Evolutionary conservation across 2,888 invertebrate genomes (phyloP).

Genomic region (Leistus spinibarbis): DNA sequence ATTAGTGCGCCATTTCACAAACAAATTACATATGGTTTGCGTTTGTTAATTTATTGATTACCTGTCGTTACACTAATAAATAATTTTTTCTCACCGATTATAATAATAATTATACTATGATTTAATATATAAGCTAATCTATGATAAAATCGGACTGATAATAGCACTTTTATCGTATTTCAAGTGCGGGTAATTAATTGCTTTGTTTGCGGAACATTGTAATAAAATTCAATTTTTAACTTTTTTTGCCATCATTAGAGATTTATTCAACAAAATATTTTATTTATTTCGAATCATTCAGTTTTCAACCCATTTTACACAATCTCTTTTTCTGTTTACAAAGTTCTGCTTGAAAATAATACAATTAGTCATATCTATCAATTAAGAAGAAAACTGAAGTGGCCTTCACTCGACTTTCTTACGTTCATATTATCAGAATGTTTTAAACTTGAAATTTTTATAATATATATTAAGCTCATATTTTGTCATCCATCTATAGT

Average conservation of each 20-base stretch:
- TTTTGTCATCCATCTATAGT: too few species aligned
- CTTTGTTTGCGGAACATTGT: not conserved
- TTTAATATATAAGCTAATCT: conserved; percentile 9
- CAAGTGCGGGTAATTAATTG: not conserved
- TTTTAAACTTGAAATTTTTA: too few species aligned
- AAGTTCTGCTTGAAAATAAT: too few species aligned
- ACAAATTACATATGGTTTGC: conserved; percentile 15
- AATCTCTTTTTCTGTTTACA: too few species aligned
- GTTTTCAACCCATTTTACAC: too few species aligned
- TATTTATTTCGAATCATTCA: too few species aligned
- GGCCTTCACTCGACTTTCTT: too few species aligned
- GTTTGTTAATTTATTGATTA: conserved; percentile 22
- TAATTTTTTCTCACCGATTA: not conserved
- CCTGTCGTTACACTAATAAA: not conserved
- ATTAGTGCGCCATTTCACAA: not conserved
- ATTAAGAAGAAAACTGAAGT: too few species aligned
- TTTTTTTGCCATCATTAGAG: not conserved
- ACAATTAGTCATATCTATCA: too few species aligned
- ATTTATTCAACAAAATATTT: too few species aligned
- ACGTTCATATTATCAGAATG: too few species aligned
- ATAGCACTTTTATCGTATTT: not conserved
- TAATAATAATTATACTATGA: conserved; percentile 23
- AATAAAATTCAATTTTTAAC: not conserved
- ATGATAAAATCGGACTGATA: conserved; percentile 13
- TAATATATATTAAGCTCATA: too few species aligned